Conservation (phyloP, 2,888 invertebrate genomes). For the Caenorhabditis doughertyi region DNA sequence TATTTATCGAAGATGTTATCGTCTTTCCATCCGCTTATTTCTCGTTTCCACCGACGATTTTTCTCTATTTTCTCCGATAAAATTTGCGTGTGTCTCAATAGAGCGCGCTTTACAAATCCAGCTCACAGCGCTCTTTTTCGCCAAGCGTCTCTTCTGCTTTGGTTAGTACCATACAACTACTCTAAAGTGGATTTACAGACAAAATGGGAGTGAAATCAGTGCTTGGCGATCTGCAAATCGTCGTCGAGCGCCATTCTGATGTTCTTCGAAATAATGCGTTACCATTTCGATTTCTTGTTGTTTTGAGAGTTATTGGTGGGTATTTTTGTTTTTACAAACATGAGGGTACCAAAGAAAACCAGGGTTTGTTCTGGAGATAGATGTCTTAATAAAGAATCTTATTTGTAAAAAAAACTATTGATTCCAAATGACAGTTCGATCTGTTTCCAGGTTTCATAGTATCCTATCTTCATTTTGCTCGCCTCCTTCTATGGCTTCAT, state of each 20-base stretch:
- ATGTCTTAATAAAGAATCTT: too few relatives aligned
- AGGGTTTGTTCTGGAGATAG: too few relatives aligned
- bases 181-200: conserved; percentile 26
- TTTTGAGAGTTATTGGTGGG: conserved; percentile 61
- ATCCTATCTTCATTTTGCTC: conserved; percentile 59
- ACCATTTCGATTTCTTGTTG: conserved; percentile 66
- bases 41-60: not conserved
- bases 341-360: too few relatives aligned
- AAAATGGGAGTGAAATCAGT: conserved; percentile 65
- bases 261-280: conserved; percentile 70
- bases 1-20: conserved; percentile 5
- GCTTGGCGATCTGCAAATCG: conserved; percentile 71
- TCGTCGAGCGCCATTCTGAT: conserved; percentile 70
- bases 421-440: too few relatives aligned
- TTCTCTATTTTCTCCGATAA: conserved; percentile 3
- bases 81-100: conserved; percentile 30
- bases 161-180: not conserved
- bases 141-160: conserved; percentile 18
- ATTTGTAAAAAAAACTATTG: too few relatives aligned
- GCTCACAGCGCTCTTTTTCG: conserved; percentile 38
- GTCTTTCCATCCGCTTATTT: not conserved
- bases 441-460: conserved; percentile 59
- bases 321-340: conserved; percentile 25
- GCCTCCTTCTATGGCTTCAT: conserved; percentile 67
- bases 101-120: conserved; percentile 60